Evolutionary conservation across 2,113 vertebrate genomes (phyloP).

Genomic region (Petrocephalus microphthalmus): DNA sequence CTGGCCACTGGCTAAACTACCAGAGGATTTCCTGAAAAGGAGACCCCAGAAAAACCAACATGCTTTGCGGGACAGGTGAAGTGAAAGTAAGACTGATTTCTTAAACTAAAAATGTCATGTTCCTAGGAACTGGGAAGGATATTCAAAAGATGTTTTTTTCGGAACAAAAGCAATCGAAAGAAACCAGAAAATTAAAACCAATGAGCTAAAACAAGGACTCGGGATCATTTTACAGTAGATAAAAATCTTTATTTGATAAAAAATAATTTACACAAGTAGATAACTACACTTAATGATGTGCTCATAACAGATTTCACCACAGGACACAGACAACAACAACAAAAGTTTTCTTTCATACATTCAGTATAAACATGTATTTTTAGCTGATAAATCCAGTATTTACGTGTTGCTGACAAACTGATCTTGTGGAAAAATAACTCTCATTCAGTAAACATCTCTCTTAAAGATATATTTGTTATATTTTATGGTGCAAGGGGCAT

Average conservation of each 20-base stretch:
- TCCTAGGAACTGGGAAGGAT: neutral
- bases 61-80: neutral
- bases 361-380: neutral
- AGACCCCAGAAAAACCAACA: neutral
- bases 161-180: neutral
- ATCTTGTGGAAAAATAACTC: conserved; percentile 14
- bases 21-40: neutral
- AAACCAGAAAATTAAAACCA: neutral
- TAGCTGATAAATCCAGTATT: neutral
- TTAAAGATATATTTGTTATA: neutral
- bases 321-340: conserved; percentile 12
- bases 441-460: conserved; percentile 13
- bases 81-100: neutral
- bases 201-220: neutral
- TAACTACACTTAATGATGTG: conserved; percentile 14
- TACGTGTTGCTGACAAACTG: neutral
- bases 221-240: neutral
- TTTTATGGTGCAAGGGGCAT: neutral
- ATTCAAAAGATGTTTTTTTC: neutral
- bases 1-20: neutral
- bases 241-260: conserved; percentile 33
- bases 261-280: conserved; percentile 30
- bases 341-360: conserved; percentile 6
- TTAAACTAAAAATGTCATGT: neutral
- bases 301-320: conserved; percentile 16